Evolutionary conservation across 1,140 invertebrate species (phyloP), one percentile per base, ranked within the genome.

Genomic region (Bombus huntii): DNA sequence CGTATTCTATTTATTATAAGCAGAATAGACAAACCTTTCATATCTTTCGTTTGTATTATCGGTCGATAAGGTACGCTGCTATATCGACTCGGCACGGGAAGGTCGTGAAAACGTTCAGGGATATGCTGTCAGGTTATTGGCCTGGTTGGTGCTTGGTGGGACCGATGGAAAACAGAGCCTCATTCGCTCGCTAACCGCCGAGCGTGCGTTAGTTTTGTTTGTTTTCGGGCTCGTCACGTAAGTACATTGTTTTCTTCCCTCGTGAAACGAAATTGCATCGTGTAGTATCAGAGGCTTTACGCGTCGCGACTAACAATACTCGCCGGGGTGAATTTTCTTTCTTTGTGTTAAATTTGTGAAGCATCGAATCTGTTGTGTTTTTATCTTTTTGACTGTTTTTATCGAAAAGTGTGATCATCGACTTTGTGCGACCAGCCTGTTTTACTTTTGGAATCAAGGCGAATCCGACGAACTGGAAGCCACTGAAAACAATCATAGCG

Each of bases 131-230:
- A 70, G 68, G 47, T 73, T 77, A 81, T 85, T 79, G 74, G 80
- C 81, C 76, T 18, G 62, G 28, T 37, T 57, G 65, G 59, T 37
- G 65, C 42, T 66, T 57, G 73, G 83, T 81, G 80, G 71, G 66
- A 34, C 25, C 13, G 59, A 37, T 59, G 22, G 82, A 71, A 62
- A 78, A 81, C 83, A 62, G 78, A 85, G 53, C 15, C 76, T 80
- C 81, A 82, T 83, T 90, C 89, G 86, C 65, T 72, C 72, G 71
- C 57, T 53, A 75, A 80, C 79, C 87, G 72, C 66, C 81, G 87
- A 83, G 65, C 68, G 89, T 42, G 71, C 78, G 82, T 78, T 59
- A 25, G 80, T 73, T 66, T 34, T 66, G 65, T 89, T 70, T 39
- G 37, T 62, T 72, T 85, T 76, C 68, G 57, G 31, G 42, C 44